These are phyloP conservation scores for Rhadinocentrus ornatus DNA, from an alignment of 2,797 vertebrate genomes.

Conservation along the genomic window DNA sequence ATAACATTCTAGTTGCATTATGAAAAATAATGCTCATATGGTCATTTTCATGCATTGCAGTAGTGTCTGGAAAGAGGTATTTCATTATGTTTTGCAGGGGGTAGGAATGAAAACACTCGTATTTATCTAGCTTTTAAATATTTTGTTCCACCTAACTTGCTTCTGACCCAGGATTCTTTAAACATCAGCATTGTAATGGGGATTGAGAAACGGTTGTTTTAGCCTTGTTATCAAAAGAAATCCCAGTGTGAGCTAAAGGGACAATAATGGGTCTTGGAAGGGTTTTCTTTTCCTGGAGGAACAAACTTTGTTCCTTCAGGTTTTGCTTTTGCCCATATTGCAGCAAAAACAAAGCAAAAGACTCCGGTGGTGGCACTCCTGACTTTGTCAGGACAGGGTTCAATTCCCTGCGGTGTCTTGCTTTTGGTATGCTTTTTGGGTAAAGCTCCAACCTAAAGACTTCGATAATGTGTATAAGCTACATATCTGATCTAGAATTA, in stretches of 20 bases:
- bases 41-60: slow-evolving; percentile 65
- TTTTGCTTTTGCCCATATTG: slow-evolving; percentile 93
- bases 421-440: slow-evolving; percentile 72
- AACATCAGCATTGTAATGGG: slow-evolving; percentile 60
- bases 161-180: slow-evolving; percentile 58
- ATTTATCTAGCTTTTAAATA: slow-evolving; percentile 82
- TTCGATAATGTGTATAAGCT: too few relatives aligned
- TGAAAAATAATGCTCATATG: slow-evolving; percentile 62
- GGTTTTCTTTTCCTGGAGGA: slow-evolving; percentile 97
- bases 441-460: not conserved
- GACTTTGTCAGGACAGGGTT: slow-evolving; percentile 88
- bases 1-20: slow-evolving; percentile 73
- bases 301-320: slow-evolving; percentile 91
- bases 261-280: slow-evolving; percentile 60
- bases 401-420: slow-evolving; percentile 91
- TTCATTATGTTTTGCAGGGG: not conserved
- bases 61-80: slow-evolving; percentile 51
- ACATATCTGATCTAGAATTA: too few relatives aligned
- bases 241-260: slow-evolving; percentile 47
- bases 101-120: slow-evolving; percentile 76
- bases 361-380: slow-evolving; percentile 93
- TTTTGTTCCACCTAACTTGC: slow-evolving; percentile 67
- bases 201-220: slow-evolving; percentile 72
- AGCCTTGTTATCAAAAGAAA: slow-evolving; percentile 70
- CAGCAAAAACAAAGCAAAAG: slow-evolving; percentile 92